Evolutionary conservation across 2,888 invertebrate species (phyloP), one percentile per base, ranked within the genome.

Genomic region (Torymus texanus): DNA sequence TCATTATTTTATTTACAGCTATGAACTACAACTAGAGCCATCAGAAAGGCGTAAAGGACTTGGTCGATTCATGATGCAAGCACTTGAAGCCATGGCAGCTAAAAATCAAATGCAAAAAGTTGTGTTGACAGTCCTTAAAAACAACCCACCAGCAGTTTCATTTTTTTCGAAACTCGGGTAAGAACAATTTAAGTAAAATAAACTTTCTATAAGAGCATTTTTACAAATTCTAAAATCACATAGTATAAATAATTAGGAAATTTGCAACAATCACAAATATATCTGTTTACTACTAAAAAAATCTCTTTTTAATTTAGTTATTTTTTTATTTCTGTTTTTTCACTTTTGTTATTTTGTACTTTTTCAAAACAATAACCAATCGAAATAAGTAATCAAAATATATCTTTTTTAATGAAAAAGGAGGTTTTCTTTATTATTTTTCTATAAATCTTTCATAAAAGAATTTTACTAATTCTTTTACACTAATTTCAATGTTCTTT

Each of bases 1-100:
- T 55, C 16, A 56, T 21, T 78, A 29, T n/a, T 29, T 66, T 53
- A 14, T 29, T n/a, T 90, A 70, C 86, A 96, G 97, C 89, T 98
- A 97, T 91, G 97, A 97, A 90, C 92, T 97, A 82, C 97, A 98
- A 90, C 92, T 97, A 84, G 95, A 95, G 87, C 90, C 93, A 71
- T 91, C 91, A 12, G 93, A 94, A 51, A 93, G 95, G 82, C 92
- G 96, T 80, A 95, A 95, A 89, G 97, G 97, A 12, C 91, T 97
- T 62, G 97, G 97, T 4, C 94, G 94, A 88, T 95, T 95, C 87
- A 92, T 97, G 91, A 93, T 97, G 92, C 92, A 93, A 86, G 93
- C 95, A 83, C 90, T 97, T 82, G 96, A 97, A 91, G 91, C 93
- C 72, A 92, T 97, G 78, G 96, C 95, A 65, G 92, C 91, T 85